phyloP scores from a whole-genome alignment of 37 sponge, comb jelly and placozoan species.

The Corticium candelabrum region DNA sequence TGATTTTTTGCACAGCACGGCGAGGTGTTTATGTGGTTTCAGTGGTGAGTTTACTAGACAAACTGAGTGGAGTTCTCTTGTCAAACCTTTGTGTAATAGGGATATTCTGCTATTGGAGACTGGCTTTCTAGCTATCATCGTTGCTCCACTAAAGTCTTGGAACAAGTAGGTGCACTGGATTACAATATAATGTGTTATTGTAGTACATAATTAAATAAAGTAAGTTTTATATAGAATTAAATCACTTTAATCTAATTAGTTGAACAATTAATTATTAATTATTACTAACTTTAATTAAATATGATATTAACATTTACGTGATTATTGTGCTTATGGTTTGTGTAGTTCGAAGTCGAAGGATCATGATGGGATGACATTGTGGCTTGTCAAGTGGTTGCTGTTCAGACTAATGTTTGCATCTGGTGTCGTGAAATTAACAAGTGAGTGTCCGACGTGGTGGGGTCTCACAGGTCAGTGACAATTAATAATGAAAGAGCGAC shows the following conservation, averaged over 20 bases:
- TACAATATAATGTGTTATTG: too few species aligned
- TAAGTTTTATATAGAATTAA: not conserved
- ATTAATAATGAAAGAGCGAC: too few species aligned
- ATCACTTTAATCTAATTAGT: slow-evolving; percentile 2
- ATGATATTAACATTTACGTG: not conserved
- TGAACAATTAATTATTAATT: not conserved
- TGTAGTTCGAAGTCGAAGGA: slow-evolving; percentile 15
- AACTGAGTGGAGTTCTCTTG: too few species aligned
- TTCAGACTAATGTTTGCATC: slow-evolving; percentile 98
- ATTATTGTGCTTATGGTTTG: not conserved
- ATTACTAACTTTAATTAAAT: not conserved
- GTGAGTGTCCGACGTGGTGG: slow-evolving; percentile 87
- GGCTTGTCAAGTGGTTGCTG: slow-evolving; percentile 84
- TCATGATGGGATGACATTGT: slow-evolving; percentile 50
- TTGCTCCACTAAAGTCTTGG: slow-evolving; percentile 55
- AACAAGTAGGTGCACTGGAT: too few species aligned
- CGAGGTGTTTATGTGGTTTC: slow-evolving; percentile 90
- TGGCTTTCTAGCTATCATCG: slow-evolving; percentile 70
- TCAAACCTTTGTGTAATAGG: too few species aligned
- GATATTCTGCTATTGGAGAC: slow-evolving; percentile 83
- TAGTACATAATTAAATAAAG: too few species aligned
- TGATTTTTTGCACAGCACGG: slow-evolving; percentile 63
- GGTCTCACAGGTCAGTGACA: slow-evolving; percentile 8
- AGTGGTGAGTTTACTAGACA: too few species aligned
- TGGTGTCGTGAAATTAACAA: slow-evolving; percentile 91